Percentiles rank a stretch among this genome's conserved stretches.
These are phyloP conservation scores for Tetramorium alpestre DNA, from an alignment of 1,140 invertebrate species.

Conservation along the genomic window DNA sequence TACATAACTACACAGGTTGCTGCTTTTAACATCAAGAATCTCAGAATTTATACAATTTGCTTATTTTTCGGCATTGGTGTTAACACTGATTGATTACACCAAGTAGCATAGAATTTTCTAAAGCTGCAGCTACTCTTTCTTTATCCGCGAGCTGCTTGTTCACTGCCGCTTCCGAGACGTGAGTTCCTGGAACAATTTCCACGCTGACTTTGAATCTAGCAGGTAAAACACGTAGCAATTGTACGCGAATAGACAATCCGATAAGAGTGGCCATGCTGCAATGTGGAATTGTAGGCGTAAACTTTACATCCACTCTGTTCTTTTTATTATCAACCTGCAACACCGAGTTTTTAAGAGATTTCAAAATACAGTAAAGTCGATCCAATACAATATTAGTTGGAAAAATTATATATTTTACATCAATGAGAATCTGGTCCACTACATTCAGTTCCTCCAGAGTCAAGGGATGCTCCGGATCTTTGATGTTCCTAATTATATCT, in stretches of 20 bases:
- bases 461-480: constrained; percentile 99
- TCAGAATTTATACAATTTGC: not conserved
- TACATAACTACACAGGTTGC: not conserved
- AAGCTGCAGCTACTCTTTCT: constrained; percentile 97
- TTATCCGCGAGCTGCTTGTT: constrained; percentile 99
- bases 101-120: constrained; percentile 96
- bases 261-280: constrained; percentile 99
- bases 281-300: constrained; percentile 99
- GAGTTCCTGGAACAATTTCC: constrained; percentile 96
- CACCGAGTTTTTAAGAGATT: constrained; percentile 27
- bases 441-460: constrained; percentile 98
- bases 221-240: constrained; percentile 95
- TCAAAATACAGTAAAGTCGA: not conserved
- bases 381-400: not conserved
- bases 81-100: constrained; percentile 97
- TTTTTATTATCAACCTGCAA: constrained; percentile 89
- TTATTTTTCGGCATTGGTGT: constrained; percentile 28
- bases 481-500: constrained; percentile 97
- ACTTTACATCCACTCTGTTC: constrained; percentile 91
- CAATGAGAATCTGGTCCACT: constrained; percentile 93
- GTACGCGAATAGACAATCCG: constrained; percentile 94
- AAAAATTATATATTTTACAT: constrained; percentile 82
- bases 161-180: constrained; percentile 95
- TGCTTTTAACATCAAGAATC: not conserved
- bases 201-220: constrained; percentile 95